Evolutionary conservation across 2,888 invertebrate species (phyloP).

Genomic region (Chalcosyrphus nemorum): DNA sequence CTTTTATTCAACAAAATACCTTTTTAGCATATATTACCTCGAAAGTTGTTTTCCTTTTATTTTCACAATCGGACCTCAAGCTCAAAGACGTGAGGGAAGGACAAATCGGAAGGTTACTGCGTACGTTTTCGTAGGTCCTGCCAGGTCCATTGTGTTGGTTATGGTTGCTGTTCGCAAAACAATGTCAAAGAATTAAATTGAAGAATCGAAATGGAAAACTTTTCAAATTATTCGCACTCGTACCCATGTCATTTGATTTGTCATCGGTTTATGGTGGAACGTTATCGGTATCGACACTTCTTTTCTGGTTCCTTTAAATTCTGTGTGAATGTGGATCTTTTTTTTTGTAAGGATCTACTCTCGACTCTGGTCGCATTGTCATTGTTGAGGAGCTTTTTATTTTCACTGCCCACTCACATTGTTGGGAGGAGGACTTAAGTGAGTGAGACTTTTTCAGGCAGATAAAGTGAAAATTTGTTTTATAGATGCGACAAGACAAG

Average conservation of each 20-base stretch:
- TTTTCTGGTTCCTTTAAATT: not conserved
- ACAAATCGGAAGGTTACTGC: not conserved
- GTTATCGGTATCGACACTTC: not conserved
- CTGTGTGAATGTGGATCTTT: too few relatives aligned
- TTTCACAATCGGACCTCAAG: not conserved
- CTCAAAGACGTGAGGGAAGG: not conserved
- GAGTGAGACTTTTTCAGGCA: not conserved
- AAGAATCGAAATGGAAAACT: constrained; percentile 37
- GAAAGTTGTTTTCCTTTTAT: not conserved
- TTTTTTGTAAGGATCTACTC: not conserved
- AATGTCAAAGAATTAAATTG: constrained; percentile 15
- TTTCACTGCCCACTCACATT: not conserved
- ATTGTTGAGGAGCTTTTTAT: not conserved
- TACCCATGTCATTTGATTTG: constrained; percentile 36
- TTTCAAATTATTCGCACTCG: constrained; percentile 38
- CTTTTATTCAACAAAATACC: constrained; percentile 38
- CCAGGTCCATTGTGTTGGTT: not conserved
- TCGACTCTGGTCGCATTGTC: not conserved
- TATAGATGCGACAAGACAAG: constrained; percentile 32
- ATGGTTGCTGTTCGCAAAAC: not conserved
- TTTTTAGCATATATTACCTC: constrained; percentile 31
- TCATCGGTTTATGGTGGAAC: constrained; percentile 27
- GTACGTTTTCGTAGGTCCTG: not conserved
- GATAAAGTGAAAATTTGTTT: constrained; percentile 39
- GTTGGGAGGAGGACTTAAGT: constrained; percentile 2